Evolutionary conservation across 1,140 invertebrate genomes (phyloP).

Genomic region (Arion vulgaris): DNA sequence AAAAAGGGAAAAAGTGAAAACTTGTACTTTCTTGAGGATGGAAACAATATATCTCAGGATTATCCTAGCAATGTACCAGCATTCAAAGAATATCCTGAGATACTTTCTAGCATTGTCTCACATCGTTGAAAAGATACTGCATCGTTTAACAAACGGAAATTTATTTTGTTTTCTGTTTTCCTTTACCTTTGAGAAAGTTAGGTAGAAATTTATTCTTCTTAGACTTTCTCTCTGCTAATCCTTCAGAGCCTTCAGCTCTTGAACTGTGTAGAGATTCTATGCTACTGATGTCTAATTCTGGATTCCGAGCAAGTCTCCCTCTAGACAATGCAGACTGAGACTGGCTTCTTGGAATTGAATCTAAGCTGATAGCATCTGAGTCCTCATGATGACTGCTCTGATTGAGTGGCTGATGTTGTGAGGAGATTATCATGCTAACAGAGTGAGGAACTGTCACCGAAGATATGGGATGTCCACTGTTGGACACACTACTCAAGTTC

Average conservation of each 20-base stretch:
- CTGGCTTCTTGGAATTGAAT: conserved; percentile 16
- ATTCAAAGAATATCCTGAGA: background rate
- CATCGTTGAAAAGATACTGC: background rate
- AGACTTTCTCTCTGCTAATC: background rate
- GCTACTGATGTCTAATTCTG: conserved; percentile 27
- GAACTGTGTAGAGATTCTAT: conserved; percentile 9
- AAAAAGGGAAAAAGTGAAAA: too few species aligned
- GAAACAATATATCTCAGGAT: too few species aligned
- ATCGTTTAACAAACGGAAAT: background rate
- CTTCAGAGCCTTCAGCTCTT: background rate
- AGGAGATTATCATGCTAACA: background rate
- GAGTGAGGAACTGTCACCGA: background rate
- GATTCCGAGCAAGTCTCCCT: background rate
- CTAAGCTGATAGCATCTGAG: conserved; percentile 15
- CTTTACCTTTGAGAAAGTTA: conserved; percentile 26
- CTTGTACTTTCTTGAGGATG: too few species aligned
- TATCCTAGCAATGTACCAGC: too few species aligned
- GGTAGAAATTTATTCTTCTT: conserved; percentile 37
- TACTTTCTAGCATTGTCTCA: background rate
- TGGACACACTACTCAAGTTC: background rate
- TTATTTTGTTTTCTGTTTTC: conserved; percentile 31
- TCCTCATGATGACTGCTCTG: conserved; percentile 14
- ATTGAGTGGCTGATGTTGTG: background rate
- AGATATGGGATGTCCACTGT: background rate
- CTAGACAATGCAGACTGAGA: background rate